A percentile compares a stretch with the other conserved stretches of the same genome.
Evolutionary conservation across 2,888 invertebrate genomes (phyloP).

Genomic region (Chaitophorus viminalis): DNA sequence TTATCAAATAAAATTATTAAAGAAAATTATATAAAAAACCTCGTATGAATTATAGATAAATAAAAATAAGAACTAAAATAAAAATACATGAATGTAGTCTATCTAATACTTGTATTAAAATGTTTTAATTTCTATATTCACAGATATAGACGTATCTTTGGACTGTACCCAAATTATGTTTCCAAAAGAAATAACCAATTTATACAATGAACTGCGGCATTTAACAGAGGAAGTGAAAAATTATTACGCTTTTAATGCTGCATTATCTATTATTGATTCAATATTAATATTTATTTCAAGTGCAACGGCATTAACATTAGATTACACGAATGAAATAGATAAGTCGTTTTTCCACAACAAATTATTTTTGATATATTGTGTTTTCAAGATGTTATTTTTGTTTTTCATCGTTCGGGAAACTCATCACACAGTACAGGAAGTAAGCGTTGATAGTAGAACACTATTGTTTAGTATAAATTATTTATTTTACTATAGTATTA

Average conservation of each 20-base stretch:
- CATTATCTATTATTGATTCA: not conserved
- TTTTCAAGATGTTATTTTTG: conserved; percentile 20
- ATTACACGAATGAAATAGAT: not conserved
- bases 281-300: not conserved
- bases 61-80: too few species aligned
- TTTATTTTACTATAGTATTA: not conserved
- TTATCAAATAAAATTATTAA: too few species aligned
- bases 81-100: too few species aligned
- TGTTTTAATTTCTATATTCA: not conserved
- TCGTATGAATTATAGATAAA: too few species aligned
- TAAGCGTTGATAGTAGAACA: not conserved
- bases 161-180: not conserved
- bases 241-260: not conserved
- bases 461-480: not conserved
- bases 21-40: too few species aligned
- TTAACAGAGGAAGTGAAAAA: conserved; percentile 38
- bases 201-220: conserved; percentile 22
- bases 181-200: conserved; percentile 12
- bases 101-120: too few species aligned
- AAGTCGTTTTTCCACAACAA: not conserved
- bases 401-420: conserved; percentile 36
- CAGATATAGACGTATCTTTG: not conserved
- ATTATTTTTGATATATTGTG: not conserved
- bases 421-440: conserved; percentile 29
- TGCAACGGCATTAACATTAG: not conserved